A percentile compares a stretch with the other conserved stretches of the same genome.
phyloP scores from a whole-genome alignment of 2,113 vertebrate species.

The Podarcis cretensis region DNA sequence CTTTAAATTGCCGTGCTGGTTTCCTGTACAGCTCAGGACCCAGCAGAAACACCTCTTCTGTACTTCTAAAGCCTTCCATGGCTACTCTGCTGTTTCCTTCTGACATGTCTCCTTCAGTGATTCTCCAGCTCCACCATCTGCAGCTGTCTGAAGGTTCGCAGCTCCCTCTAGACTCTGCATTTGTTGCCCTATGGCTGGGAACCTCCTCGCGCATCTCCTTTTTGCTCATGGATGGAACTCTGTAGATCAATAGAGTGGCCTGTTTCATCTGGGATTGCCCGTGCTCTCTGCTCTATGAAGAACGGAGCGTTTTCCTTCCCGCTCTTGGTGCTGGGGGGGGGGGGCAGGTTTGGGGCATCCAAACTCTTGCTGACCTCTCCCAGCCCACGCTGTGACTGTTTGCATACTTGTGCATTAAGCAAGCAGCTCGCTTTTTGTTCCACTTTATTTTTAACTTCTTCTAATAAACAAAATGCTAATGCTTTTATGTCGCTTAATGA shows the following conservation, averaged over 20 bases:
- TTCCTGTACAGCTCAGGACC: no score
- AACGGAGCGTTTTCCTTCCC: neutral
- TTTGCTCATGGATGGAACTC: neutral
- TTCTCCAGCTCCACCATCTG: no score
- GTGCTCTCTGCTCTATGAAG: neutral
- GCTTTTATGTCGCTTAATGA: conserved; percentile 74
- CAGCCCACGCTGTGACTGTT: conserved; percentile 31
- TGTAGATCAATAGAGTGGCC: neutral
- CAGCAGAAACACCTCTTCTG: no score
- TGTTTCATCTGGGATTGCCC: neutral
- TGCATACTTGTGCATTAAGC: conserved; percentile 53
- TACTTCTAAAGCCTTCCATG: no score
- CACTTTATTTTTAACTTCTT: conserved; percentile 73
- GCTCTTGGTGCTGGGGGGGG: rapidly evolving
- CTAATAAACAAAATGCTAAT: conserved; percentile 71
- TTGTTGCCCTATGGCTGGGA: no score
- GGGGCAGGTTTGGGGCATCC: neutral
- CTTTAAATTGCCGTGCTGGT: no score
- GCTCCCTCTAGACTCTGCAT: no score
- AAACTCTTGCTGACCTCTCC: conserved; percentile 61
- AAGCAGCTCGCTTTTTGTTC: conserved; percentile 64
- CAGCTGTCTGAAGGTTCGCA: no score
- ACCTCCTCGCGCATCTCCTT: no score
- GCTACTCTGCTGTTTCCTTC: no score
- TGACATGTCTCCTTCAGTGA: no score